phyloP scores from a whole-genome alignment of 2,888 invertebrate species.

The Hydrotaea cyrtoneurina region DNA sequence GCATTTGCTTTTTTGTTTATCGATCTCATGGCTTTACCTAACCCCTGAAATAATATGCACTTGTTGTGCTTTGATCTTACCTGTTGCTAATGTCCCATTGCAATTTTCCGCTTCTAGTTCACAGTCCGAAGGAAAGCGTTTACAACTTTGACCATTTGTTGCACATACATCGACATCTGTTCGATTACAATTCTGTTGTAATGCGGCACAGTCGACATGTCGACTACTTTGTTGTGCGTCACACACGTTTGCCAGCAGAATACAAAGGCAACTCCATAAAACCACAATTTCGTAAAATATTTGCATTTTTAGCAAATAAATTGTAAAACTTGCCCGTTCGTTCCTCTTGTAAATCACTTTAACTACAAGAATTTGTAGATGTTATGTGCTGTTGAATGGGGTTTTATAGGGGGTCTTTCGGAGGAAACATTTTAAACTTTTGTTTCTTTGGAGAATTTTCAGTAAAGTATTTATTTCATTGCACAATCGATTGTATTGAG shows the following conservation, averaged over 20 bases:
- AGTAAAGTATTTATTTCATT: conserved; percentile 17
- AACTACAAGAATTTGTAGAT: conserved; percentile 50
- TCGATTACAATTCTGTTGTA: conserved; percentile 32
- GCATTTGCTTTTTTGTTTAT: no score
- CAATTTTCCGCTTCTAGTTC: conserved; percentile 53
- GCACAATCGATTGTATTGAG: not conserved
- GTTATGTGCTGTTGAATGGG: no score
- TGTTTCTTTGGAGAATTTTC: conserved; percentile 29
- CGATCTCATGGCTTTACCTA: not conserved
- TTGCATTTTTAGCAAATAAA: conserved; percentile 41
- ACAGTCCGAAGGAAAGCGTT: conserved; percentile 57
- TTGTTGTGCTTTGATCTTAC: conserved; percentile 29
- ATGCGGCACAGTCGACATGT: not conserved
- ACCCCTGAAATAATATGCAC: conserved; percentile 3
- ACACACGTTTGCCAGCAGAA: not conserved
- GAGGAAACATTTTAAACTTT: not conserved
- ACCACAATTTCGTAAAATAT: conserved; percentile 37
- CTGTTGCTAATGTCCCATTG: conserved; percentile 60
- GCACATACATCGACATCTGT: conserved; percentile 49
- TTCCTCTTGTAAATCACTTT: conserved; percentile 12
- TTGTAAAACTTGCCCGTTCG: conserved; percentile 27
- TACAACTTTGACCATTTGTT: conserved; percentile 51
- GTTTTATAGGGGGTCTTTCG: conserved; percentile 35
- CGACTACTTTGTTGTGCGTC: conserved; percentile 40
- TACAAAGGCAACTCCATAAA: conserved; percentile 34